Evolutionary conservation across 2,113 vertebrate genomes (phyloP).

Genomic region (Oryzias woworae): DNA sequence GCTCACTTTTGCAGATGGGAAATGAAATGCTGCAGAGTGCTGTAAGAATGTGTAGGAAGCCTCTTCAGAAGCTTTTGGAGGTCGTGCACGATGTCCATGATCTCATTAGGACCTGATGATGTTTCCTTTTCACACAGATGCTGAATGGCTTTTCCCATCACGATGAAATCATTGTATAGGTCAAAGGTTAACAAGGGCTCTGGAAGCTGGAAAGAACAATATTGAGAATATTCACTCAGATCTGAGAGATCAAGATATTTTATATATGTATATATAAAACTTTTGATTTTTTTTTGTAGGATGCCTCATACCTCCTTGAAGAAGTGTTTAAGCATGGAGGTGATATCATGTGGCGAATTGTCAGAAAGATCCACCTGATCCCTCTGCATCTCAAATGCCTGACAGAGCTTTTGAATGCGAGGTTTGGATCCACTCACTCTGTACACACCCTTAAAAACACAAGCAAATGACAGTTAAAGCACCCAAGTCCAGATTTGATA

Average conservation of each 20-base stretch:
- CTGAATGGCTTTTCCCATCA: constrained; percentile 82
- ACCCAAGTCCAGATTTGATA: not conserved
- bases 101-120: constrained; percentile 44
- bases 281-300: not conserved
- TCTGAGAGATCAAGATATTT: not conserved
- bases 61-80: constrained; percentile 79
- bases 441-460: constrained; percentile 84
- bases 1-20: constrained; percentile 86
- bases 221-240: not conserved
- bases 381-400: constrained; percentile 86
- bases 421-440: constrained; percentile 89
- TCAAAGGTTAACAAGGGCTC: constrained; percentile 85
- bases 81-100: constrained; percentile 54
- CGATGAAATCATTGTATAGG: constrained; percentile 83
- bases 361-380: constrained; percentile 87
- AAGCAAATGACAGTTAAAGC: not conserved
- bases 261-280: not conserved
- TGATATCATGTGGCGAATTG: constrained; percentile 89
- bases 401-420: constrained; percentile 87
- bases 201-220: constrained; percentile 79
- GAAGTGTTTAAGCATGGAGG: constrained; percentile 89
- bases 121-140: constrained; percentile 61
- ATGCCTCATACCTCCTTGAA: constrained; percentile 85
- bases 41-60: constrained; percentile 84
- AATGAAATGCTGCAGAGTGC: constrained; percentile 83